Evolutionary conservation across 2,888 invertebrate species (phyloP).

Genomic region (Hemicrepidius hirtus): DNA sequence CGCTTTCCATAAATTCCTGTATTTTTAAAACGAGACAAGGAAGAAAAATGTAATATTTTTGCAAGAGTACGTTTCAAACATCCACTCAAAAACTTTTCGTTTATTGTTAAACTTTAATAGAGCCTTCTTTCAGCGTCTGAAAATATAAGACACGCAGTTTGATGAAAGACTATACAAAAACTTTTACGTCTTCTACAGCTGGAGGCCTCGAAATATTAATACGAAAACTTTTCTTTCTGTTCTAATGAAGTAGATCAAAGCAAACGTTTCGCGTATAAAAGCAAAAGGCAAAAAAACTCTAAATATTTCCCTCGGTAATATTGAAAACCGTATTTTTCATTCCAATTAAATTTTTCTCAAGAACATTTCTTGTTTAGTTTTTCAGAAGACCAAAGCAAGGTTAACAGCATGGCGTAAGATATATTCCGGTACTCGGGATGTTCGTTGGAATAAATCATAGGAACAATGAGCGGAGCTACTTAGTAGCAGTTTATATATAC

Average conservation of each 20-base stretch:
- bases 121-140: slow-evolving; percentile 31
- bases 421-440: slow-evolving; percentile 35
- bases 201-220: slow-evolving; percentile 42
- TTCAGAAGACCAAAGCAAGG: slow-evolving; percentile 17
- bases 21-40: too few relatives aligned
- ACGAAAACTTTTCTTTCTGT: slow-evolving; percentile 39
- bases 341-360: too few relatives aligned
- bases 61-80: slow-evolving; percentile 30
- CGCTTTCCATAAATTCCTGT: slow-evolving; percentile 16
- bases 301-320: slow-evolving; percentile 7
- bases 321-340: too few relatives aligned
- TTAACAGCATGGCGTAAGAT: slow-evolving; percentile 23
- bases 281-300: slow-evolving; percentile 4
- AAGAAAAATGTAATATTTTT: slow-evolving; percentile 27
- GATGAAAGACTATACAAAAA: slow-evolving; percentile 39
- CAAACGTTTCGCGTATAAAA: slow-evolving; percentile 15
- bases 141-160: slow-evolving; percentile 36
- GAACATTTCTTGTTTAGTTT: slow-evolving; percentile 3
- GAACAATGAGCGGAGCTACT: slow-evolving; percentile 44
- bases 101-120: slow-evolving; percentile 44
- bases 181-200: slow-evolving; percentile 34
- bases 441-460: slow-evolving; percentile 40
- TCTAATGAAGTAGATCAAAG: slow-evolving; percentile 46
- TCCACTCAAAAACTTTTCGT: slow-evolving; percentile 35
- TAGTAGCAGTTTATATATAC: slow-evolving; percentile 45